Percentiles rank a stretch among this genome's conserved stretches.
These are phyloP conservation scores for Latrodectus geometricus DNA, from an alignment of 1,140 invertebrate species.

Conservation along the genomic window DNA sequence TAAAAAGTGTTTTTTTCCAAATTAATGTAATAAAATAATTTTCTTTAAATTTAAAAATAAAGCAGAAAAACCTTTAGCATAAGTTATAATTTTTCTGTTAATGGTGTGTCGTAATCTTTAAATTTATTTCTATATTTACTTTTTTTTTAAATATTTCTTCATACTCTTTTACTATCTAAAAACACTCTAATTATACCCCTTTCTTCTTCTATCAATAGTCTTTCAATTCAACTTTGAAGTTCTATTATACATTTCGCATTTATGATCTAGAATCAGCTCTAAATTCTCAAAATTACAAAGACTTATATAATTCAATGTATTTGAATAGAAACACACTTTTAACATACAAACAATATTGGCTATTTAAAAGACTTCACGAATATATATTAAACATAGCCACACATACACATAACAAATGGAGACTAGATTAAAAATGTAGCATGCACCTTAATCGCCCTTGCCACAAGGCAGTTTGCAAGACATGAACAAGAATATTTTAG, in stretches of 20 bases:
- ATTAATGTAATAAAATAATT: too few relatives aligned
- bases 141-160: too few relatives aligned
- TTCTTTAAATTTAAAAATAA: too few relatives aligned
- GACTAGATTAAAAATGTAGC: conserved; percentile 55
- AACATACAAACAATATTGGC: conserved; percentile 53
- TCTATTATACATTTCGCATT: background rate
- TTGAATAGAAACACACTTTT: conserved; percentile 53
- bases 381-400: conserved; percentile 33
- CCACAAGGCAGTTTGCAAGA: conserved; percentile 28
- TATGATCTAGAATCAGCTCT: background rate
- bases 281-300: background rate
- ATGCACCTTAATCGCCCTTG: conserved; percentile 49
- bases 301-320: background rate
- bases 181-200: too few relatives aligned
- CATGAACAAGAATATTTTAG: conserved; percentile 27
- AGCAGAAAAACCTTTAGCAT: too few relatives aligned
- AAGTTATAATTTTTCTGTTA: too few relatives aligned
- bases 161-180: too few relatives aligned
- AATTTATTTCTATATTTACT: too few relatives aligned
- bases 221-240: background rate
- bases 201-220: too few relatives aligned
- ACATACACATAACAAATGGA: conserved; percentile 55
- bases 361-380: conserved; percentile 33
- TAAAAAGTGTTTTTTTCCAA: too few relatives aligned
- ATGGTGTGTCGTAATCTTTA: too few relatives aligned